Base-by-base conservation (phyloP, 2,888 invertebrate species). In the Acleris holmiana region DNA sequence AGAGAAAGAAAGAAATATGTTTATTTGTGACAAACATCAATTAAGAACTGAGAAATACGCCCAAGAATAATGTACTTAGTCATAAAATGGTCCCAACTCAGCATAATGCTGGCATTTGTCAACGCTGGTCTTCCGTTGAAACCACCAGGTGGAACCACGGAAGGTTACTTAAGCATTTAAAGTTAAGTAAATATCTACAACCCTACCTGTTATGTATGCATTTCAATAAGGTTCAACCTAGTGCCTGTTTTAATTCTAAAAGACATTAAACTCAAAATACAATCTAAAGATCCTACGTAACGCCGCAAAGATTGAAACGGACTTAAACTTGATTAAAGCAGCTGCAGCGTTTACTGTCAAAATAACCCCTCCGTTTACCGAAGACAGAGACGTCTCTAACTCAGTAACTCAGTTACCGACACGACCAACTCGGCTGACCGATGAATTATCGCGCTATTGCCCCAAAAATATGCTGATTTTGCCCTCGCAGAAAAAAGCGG, bases 391-490 rank as follows among this genome's bases (percentile, higher is more conserved):
- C 23, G 40, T 40, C 55, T 44, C 44, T 44, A 44, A 44, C 55
- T 41, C 41, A 25, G n/a, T 44, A 55, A 40, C 44, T 53, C n/a
- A 40, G 40, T 50, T 63, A 57, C 56, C 23, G 29, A 25, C 23
- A 7, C 41, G 25, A 21, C 53, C 21, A 46, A 29, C 25, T 29
- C 58, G 10, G 35, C 59, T 65, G 55, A 60, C 60, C 65, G 21
- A 59, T 65, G 59, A 65, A 60, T 65, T 59, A 65, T 55, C 19
- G 50, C 46, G 59, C 29, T 60, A 65, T 60, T 65, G 65, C 65
- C 59, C 63, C 50, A 65, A 65, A 65, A 65, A 60, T 65, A 65
- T 65, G 65, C 60, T 65, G 65, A 65, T 65, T 65, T 65, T 60
- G 49, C 59, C 54, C 60, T 65, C 49, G 59, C 55, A 48, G 49